Evolutionary conservation across 2,113 vertebrate species (phyloP).

Genomic region (Paraplagusia blochii): DNA sequence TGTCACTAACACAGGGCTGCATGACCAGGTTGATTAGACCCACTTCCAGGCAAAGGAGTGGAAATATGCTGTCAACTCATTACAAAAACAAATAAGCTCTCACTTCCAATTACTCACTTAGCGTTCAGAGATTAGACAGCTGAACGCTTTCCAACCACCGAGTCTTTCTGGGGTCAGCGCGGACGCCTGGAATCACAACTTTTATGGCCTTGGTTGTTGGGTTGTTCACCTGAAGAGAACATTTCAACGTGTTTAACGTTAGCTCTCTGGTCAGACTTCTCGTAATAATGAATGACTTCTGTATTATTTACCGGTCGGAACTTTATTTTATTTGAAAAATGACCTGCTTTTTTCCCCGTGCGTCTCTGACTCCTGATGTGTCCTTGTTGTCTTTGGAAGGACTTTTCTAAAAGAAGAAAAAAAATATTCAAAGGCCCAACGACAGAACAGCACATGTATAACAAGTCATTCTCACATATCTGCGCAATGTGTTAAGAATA

Average conservation of each 20-base stretch:
- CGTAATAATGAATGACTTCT: too few species aligned
- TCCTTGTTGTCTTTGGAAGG: too few species aligned
- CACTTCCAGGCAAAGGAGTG: slow-evolving; percentile 62
- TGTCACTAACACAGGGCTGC: slow-evolving; percentile 82
- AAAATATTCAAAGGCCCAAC: too few species aligned
- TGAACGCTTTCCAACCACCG: slow-evolving; percentile 69
- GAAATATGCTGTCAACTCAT: slow-evolving; percentile 82
- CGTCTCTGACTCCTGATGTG: too few species aligned
- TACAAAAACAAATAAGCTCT: slow-evolving; percentile 85
- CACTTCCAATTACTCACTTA: slow-evolving; percentile 85
- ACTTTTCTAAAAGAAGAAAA: too few species aligned
- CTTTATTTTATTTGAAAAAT: too few species aligned
- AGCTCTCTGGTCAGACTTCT: too few species aligned
- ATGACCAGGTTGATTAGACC: slow-evolving; percentile 79
- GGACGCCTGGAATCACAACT: slow-evolving; percentile 76
- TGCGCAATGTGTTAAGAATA: too few species aligned
- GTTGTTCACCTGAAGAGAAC: slow-evolving; percentile 42
- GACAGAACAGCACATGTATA: too few species aligned
- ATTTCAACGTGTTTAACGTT: not conserved
- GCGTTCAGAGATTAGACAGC: slow-evolving; percentile 76
- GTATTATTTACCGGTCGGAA: too few species aligned
- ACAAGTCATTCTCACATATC: too few species aligned
- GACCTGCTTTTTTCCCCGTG: too few species aligned
- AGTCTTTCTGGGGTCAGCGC: slow-evolving; percentile 70
- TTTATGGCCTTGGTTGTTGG: slow-evolving; percentile 21